phyloP scores from a whole-genome alignment of 2,113 vertebrate species.

The Promerops cafer region DNA sequence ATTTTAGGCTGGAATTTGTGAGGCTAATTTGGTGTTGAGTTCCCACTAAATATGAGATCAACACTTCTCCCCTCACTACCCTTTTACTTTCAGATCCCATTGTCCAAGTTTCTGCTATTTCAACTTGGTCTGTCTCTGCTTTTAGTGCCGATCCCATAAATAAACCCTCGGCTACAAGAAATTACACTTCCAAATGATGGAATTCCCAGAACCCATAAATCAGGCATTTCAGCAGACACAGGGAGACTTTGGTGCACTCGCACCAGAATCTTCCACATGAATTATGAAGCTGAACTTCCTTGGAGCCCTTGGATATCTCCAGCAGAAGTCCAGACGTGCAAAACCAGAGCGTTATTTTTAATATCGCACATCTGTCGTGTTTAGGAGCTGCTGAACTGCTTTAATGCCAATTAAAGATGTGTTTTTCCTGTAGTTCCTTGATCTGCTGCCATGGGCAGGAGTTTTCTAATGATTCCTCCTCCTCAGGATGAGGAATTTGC shows the following conservation, averaged over 20 bases:
- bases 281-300: background rate
- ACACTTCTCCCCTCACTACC: background rate
- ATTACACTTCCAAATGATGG: background rate
- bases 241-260: background rate
- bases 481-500: background rate
- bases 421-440: background rate
- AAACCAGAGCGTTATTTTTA: background rate
- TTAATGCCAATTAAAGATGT: background rate
- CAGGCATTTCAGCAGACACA: fast-evolving
- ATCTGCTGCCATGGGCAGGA: background rate
- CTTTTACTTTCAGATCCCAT: background rate
- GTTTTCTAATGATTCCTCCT: background rate
- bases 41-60: background rate
- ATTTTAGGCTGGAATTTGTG: background rate
- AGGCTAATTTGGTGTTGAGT: background rate
- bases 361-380: fast-evolving
- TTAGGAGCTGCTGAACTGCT: background rate
- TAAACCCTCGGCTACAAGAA: background rate
- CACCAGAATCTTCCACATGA: background rate
- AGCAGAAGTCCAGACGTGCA: fast-evolving
- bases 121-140: background rate
- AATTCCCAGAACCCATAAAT: background rate
- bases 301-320: background rate
- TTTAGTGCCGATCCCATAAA: background rate
- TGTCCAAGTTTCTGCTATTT: background rate